Evolutionary conservation across 1,140 invertebrate genomes (phyloP), one percentile per base, ranked within the genome.

Genomic region (Hyles vespertilio): DNA sequence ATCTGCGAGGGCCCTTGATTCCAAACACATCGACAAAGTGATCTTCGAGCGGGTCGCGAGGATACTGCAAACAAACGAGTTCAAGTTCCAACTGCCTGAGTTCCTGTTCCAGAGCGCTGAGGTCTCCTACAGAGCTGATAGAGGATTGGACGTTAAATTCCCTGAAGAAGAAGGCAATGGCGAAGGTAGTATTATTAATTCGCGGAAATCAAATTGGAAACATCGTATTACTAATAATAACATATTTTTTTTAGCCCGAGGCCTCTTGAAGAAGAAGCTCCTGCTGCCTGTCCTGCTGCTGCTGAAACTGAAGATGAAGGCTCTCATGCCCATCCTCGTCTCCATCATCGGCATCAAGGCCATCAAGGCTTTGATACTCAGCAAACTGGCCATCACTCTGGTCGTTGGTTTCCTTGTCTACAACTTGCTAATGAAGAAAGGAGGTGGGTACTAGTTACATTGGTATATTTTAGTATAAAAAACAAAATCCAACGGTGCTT

Each of bases 301-400:
- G 43, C 84, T 96, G 59, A 96, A 96, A 80, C 77, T 96, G 69
- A 96, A 96, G 84, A 89, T 96, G 82, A 96, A 96, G 86, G 93
- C 94, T 33, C 79, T 96, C 32, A 95, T 94, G 92, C 95, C 95
- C 9, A 95, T 96, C 63, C 91, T 96, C 63, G 91, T 96, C 9
- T 92, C 93, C 32, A 87, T 96, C 61, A 92, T 96, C 78, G 93
- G 94, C 59, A 81, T 96, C 51, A 96, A 96, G 84, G 94, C 95
- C 8, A 87, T 95, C 61, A 96, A 96, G 85, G 95, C 95, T 68
- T 86, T 96, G 11, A 91, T 96, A 43, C 91, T 96, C 63, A 96
- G 94, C 65, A 96, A 96, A 83, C 89, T 96, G 47, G 94, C 95
- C 54, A 92, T 96, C 68, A 86, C 94, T 3, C 82, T 96, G 51